Evolutionary conservation across 2,113 vertebrate genomes (phyloP).

Genomic region (Butorides virescens): DNA sequence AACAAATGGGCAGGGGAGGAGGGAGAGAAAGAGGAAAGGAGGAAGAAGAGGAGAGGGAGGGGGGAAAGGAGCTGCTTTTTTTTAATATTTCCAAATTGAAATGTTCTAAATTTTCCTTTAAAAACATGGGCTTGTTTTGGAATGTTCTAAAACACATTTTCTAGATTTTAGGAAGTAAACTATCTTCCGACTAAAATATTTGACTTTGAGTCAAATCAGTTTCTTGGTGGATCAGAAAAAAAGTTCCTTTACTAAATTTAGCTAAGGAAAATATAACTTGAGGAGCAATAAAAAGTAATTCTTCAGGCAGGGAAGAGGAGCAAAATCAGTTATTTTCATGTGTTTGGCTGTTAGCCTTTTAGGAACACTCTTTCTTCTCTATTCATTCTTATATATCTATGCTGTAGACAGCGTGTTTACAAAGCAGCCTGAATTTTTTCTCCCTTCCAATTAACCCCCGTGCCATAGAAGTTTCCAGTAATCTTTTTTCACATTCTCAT

Average conservation of each 20-base stretch:
- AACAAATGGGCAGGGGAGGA: background rate
- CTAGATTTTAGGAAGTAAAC: background rate
- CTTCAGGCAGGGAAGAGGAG: background rate
- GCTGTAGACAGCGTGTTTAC: background rate
- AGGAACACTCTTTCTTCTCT: background rate
- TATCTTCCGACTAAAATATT: background rate
- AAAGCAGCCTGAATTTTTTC: background rate
- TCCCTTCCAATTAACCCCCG: background rate
- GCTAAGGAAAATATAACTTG: background rate
- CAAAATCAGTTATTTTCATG: background rate
- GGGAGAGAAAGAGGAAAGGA: accelerated
- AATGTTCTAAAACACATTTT: background rate
- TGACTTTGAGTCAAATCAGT: background rate
- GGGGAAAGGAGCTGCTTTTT: accelerated
- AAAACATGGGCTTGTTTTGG: background rate
- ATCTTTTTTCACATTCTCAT: background rate
- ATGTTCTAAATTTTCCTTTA: background rate
- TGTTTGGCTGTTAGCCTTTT: background rate
- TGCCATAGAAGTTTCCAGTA: background rate
- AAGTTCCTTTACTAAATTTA: background rate
- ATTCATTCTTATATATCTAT: background rate
- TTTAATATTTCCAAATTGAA: background rate
- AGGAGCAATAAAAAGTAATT: background rate
- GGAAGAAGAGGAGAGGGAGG: too few species aligned
- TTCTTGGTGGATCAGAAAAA: background rate